Evolutionary conservation across 35 echinoderm and acorn worm genomes (phyloP).

Genomic region (Lytechinus pictus): DNA sequence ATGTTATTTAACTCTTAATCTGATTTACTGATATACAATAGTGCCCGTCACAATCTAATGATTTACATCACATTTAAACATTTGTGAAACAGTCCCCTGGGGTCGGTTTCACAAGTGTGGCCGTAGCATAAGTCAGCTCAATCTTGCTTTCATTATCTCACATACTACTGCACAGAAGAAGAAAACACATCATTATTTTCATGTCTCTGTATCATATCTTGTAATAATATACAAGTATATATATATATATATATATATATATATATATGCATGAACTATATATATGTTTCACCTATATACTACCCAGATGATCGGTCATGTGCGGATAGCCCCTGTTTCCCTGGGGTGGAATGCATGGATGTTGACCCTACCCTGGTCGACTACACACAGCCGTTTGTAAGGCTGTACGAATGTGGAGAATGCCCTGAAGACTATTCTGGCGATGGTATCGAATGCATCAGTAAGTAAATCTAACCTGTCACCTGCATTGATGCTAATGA

Average conservation of each 20-base stretch:
- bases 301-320: constrained; percentile 32
- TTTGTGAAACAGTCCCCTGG: no score
- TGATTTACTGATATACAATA: no score
- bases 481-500: no score
- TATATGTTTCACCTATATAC: not conserved
- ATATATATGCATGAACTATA: not conserved
- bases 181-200: no score
- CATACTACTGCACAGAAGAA: not conserved
- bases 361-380: constrained; percentile 55
- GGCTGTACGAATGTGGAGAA: constrained; percentile 60
- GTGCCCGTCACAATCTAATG: no score
- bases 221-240: not conserved
- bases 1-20: no score
- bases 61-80: no score
- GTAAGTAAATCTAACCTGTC: constrained; percentile 30
- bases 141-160: not conserved
- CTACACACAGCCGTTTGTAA: constrained; percentile 53
- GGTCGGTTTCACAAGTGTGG: no score
- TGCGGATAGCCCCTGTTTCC: constrained; percentile 60
- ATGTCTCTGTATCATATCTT: no score
- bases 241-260: not conserved
- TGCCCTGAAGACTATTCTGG: constrained; percentile 67
- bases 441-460: constrained; percentile 60
- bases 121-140: not conserved
- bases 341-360: constrained; percentile 56